Percentiles rank a stretch among this genome's conserved stretches.
Evolutionary conservation across 2,888 invertebrate species (phyloP).

Genomic region (Therioaphis trifolii): DNA sequence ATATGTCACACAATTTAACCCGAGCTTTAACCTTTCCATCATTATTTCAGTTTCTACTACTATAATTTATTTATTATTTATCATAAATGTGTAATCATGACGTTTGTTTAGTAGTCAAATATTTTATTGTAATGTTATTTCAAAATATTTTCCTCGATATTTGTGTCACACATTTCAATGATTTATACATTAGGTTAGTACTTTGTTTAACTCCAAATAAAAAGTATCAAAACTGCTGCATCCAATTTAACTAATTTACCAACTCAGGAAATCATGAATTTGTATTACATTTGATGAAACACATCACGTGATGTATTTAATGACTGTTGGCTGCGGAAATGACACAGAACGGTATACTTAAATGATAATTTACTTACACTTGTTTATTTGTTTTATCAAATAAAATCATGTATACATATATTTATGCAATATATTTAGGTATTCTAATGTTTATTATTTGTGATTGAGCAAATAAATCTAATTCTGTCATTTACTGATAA

Average conservation of each 20-base stretch:
- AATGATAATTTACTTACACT: neutral
- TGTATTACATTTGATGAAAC: slow-evolving; percentile 32
- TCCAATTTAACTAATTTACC: slow-evolving; percentile 54
- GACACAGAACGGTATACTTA: slow-evolving; percentile 11
- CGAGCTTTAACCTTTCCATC: too few relatives aligned
- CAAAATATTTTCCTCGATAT: neutral
- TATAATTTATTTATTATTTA: too few relatives aligned
- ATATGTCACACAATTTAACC: too few relatives aligned
- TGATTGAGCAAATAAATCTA: too few relatives aligned
- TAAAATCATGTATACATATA: too few relatives aligned
- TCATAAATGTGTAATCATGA: too few relatives aligned
- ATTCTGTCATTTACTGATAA: too few relatives aligned
- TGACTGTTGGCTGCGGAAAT: slow-evolving; percentile 18
- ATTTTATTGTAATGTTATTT: neutral
- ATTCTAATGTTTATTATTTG: too few relatives aligned
- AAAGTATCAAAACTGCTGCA: slow-evolving; percentile 37
- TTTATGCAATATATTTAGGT: too few relatives aligned
- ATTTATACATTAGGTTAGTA: neutral
- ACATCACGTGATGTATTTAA: slow-evolving; percentile 35
- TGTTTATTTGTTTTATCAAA: too few relatives aligned
- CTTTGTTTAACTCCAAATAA: slow-evolving; percentile 24
- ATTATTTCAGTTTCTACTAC: too few relatives aligned
- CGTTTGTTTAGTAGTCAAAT: too few relatives aligned
- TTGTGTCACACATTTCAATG: neutral
- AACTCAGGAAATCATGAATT: slow-evolving; percentile 49